These are phyloP conservation scores for Actias luna DNA, from an alignment of 2,888 invertebrate genomes.

Conservation along the genomic window DNA sequence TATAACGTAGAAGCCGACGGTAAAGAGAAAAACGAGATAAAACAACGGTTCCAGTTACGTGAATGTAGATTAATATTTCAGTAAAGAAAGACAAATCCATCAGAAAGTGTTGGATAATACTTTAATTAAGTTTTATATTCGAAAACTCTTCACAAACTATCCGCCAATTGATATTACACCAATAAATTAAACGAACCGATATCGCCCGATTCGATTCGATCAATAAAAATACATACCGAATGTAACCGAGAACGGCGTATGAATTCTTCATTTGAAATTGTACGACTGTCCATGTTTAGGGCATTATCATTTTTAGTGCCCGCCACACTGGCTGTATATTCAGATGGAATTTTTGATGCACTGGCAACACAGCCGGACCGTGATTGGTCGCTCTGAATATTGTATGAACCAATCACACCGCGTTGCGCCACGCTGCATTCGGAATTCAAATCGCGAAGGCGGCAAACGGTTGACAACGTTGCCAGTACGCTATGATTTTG, in stretches of 20 bases:
- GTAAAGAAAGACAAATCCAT: not conserved
- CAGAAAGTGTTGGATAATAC: not conserved
- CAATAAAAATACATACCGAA: conserved; percentile 76
- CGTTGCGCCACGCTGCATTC: conserved; percentile 78
- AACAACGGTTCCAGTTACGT: not conserved
- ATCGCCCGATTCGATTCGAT: conserved; percentile 63
- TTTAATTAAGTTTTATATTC: not conserved
- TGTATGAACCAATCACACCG: conserved; percentile 81
- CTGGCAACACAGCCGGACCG: conserved; percentile 78
- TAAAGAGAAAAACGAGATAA: not conserved
- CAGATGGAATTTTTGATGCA: conserved; percentile 83
- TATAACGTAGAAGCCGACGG: not conserved
- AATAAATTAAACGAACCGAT: conserved; percentile 68
- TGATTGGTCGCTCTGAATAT: conserved; percentile 79
- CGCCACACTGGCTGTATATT: conserved; percentile 76
- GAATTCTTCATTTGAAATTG: conserved; percentile 81
- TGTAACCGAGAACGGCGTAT: conserved; percentile 73
- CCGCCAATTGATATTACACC: not conserved
- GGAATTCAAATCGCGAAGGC: conserved; percentile 79
- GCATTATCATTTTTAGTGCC: conserved; percentile 83
- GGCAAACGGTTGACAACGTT: conserved; percentile 67
- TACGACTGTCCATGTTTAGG: conserved; percentile 76
- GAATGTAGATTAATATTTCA: not conserved
- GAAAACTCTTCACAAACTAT: not conserved
- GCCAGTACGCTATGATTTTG: conserved; percentile 46